Conservation (phyloP, 2,797 vertebrate species). For the Myripristis murdjan region DNA sequence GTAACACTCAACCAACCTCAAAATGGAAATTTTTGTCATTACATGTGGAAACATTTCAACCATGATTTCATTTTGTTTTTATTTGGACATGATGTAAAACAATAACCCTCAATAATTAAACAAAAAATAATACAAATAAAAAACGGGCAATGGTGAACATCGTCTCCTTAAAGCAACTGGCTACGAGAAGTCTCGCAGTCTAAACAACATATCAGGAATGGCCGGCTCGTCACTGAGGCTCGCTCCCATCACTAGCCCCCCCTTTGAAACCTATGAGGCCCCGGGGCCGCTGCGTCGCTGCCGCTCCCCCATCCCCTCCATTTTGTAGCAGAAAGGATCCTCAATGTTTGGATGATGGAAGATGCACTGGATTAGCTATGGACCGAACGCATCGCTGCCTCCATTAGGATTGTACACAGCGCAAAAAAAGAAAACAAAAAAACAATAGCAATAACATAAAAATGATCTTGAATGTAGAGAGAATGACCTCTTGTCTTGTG, state of each 20-base stretch:
- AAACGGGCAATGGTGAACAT: conserved; percentile 1
- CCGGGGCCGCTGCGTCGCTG: conserved; percentile 88
- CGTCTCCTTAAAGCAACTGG: conserved; percentile 79
- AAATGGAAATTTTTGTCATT: conserved; percentile 35
- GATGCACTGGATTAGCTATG: conserved; percentile 39
- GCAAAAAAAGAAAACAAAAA: conserved; percentile 71
- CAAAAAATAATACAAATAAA: background rate
- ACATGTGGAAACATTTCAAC: conserved; percentile 44
- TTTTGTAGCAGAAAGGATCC: conserved; percentile 86
- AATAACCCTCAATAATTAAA: conserved; percentile 19
- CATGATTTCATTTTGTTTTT: conserved; percentile 37
- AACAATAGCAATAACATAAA: conserved; percentile 80
- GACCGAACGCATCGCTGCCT: conserved; percentile 33
- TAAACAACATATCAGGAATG: conserved; percentile 94
- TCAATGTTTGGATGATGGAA: conserved; percentile 47
- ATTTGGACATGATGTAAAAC: conserved; percentile 31
- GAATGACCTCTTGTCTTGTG: conserved; percentile 63
- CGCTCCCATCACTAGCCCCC: conserved; percentile 88
- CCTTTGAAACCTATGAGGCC: conserved; percentile 90
- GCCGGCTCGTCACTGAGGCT: conserved; percentile 90
- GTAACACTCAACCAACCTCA: conserved; percentile 26
- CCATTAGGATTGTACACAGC: conserved; percentile 46
- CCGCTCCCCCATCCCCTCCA: conserved; percentile 92
- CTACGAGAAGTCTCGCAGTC: conserved; percentile 95
- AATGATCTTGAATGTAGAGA: conserved; percentile 69